Base-by-base conservation (phyloP, 2,113 vertebrate genomes). In the Pomatorhinus ruficollis region DNA sequence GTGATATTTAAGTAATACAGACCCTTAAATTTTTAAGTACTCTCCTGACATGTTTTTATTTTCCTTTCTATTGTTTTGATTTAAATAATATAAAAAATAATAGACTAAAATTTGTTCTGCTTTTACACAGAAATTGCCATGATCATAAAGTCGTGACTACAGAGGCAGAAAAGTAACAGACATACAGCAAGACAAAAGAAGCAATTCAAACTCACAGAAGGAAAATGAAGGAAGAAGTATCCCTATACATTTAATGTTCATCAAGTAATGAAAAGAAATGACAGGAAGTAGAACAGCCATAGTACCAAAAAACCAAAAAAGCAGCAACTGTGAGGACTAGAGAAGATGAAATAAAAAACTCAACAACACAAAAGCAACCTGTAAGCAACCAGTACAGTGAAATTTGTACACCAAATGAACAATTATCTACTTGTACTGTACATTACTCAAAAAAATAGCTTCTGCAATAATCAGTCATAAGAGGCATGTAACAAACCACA, bases 281-380 rank as follows among this genome's bases (percentile, higher is more conserved):
- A 52, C 24, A 64, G 4, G 3, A 20, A 9, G 2, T 28, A 64
- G 15, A 80, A 54, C 13, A 83, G 4, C 10, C 6, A 7, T 40
- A 35, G 25, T 11, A 35, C 0, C 30, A 81, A 50, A 45, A 60
- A 6, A 0, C 10, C 10, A 15, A 45, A 42, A 63, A 40, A 8
- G 0, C 35, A 5, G 7, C 4, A 77, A n/a, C 24, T 25, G 0
- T 47, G 23, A 83, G 24, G 15, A 22, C 4, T 74, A 76, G 6
- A 79, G 39, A 89, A 83, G 27, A 15, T 37, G 6, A 77, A 61
- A 12, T 50, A 11, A 83, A 89, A 44, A 42, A 76, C 3, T 4
- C 8, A 89, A 19, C 5, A 74, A 30, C 9, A 30, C 13, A 60
- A 75, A 66, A 21, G 27, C 21, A 56, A 61, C 22, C 16, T 25